Conservation (phyloP, 2,797 vertebrate genomes). For the Platyrinchus mystaceus region DNA sequence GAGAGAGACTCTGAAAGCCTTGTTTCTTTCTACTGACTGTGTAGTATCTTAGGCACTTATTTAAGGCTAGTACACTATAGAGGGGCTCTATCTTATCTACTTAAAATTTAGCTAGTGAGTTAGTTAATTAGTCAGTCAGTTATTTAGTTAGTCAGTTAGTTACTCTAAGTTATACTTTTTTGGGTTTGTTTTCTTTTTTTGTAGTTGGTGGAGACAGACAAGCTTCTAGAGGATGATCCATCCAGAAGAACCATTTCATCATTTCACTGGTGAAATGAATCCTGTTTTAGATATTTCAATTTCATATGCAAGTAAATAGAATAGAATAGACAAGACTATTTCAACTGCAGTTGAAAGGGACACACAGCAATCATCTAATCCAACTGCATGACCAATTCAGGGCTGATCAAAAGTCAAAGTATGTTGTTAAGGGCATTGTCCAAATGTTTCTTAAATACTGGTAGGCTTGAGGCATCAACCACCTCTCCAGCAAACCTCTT, state of each 20-base stretch:
- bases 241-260: not conserved
- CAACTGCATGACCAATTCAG: not conserved
- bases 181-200: not conserved
- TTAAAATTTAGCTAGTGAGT: not conserved
- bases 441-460: not conserved
- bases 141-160: not conserved
- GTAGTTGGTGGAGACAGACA: not conserved
- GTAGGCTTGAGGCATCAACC: not conserved
- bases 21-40: not conserved
- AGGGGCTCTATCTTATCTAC: not conserved
- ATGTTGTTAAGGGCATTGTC: not conserved
- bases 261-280: not conserved
- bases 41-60: not conserved
- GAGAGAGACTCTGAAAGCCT: not conserved
- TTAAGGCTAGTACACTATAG: not conserved
- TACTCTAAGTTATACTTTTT: not conserved
- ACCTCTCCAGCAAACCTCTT: not conserved
- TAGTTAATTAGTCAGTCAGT: not conserved
- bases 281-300: not conserved
- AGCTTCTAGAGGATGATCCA: not conserved
- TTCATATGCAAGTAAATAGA: not conserved
- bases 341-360: not conserved
- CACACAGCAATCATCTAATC: not conserved
- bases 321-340: not conserved
- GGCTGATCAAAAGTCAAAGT: rapidly evolving